Base-by-base conservation (phyloP, 2,113 vertebrate genomes). In the Potamarius usumacintae region DNA sequence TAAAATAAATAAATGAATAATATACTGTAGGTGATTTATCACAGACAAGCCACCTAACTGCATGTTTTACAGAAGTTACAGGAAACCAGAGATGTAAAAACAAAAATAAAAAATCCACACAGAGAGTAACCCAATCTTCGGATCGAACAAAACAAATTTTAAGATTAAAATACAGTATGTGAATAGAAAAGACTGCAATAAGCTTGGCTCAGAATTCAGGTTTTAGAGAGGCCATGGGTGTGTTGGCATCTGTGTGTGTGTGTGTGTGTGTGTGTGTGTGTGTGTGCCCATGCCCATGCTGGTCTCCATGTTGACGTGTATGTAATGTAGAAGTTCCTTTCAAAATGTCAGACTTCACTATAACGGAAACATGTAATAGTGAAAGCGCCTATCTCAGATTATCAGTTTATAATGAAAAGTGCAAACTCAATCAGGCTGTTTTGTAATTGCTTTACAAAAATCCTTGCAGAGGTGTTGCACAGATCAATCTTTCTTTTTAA, bases 251-350 rank as follows among this genome's bases (percentile, higher is more conserved):
- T 82, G 58, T 72, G 78, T 25, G 74, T 72, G 83, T 79, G 77
- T 25, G 74, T 72, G 83, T 79, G 77, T 88, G 83, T 74, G 57
- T 22, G 65, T 88, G 5, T 76, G 72, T 76, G 69, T 72, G 6
- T 48, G 17, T 52, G 42, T 76, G 20, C 14, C 89, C 90, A 91
- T 94, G 92, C 94, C 92, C 52, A 30, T 30, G 25, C 25, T 52
- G 25, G 42, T 82, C 34, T 74, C 67, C 79, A 87, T 82, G 79
- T 65, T 27, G 65, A 82, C 27, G 48, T 55, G 60, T 27, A 76
- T n/a, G 22, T 77, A 20, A 82, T 62, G 34, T 82, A 7, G 71
- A 87, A 52, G 22, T 20, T 22, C 78, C 76, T 71, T 57, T 58
- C 63, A 71, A 18, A 67, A 55, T 87, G 86, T 50, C 62, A 86